Evolutionary conservation across 2,797 vertebrate species (phyloP).

Genomic region (Tinamus major): DNA sequence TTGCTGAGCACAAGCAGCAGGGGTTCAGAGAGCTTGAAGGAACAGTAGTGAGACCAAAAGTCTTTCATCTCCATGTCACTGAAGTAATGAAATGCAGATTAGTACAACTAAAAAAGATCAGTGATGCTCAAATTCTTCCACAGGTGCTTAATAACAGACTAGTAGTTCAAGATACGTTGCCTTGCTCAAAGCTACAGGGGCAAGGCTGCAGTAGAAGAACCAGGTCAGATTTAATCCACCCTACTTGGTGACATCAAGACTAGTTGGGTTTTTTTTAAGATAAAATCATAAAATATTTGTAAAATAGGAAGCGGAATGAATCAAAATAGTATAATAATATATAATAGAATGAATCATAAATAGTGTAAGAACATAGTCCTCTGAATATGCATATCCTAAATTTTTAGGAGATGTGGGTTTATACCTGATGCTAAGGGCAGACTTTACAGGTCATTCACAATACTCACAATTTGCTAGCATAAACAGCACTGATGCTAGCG

Average conservation of each 20-base stretch:
- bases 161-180: background rate
- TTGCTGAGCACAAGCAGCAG: background rate
- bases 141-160: background rate
- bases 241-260: background rate
- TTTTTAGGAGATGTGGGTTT: background rate
- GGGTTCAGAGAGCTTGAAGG: constrained; percentile 26
- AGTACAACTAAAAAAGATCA: background rate
- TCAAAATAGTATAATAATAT: background rate
- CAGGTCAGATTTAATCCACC: background rate
- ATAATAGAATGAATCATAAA: background rate
- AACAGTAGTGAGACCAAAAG: background rate
- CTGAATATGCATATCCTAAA: background rate
- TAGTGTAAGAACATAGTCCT: background rate
- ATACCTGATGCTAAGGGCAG: background rate
- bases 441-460: background rate
- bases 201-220: background rate
- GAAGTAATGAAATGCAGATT: background rate
- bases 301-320: background rate
- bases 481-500: background rate
- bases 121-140: constrained; percentile 39
- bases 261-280: background rate
- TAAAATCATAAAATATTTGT: background rate
- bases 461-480: background rate
- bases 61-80: constrained; percentile 37
- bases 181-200: background rate